Conservation (phyloP, 2,888 invertebrate genomes). For the Stramonita haemastoma region DNA sequence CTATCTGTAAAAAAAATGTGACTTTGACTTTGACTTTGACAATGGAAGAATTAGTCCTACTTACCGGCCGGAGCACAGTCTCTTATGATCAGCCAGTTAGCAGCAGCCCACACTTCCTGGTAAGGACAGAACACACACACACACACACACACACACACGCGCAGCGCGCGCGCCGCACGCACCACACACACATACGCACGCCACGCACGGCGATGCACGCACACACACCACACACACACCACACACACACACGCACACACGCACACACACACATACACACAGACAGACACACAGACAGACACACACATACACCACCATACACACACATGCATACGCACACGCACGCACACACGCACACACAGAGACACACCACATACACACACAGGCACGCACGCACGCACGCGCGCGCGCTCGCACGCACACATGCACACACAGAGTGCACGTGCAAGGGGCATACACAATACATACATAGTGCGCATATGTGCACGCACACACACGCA, state of each 20-base stretch:
- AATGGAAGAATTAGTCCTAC: neutral
- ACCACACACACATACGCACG: neutral
- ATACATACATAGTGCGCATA: neutral
- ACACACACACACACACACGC: neutral
- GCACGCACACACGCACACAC: too few relatives aligned
- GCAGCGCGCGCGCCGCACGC: neutral
- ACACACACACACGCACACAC: neutral
- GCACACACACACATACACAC: neutral
- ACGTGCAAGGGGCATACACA: too few relatives aligned
- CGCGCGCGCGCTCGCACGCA: too few relatives aligned
- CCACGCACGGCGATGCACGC: too few relatives aligned
- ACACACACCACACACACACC: too few relatives aligned
- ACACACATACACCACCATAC: too few relatives aligned
- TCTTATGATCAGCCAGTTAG: conserved; percentile 28
- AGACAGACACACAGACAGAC: too few relatives aligned
- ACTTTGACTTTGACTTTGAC: too few relatives aligned
- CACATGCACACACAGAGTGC: too few relatives aligned
- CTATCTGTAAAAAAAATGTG: too few relatives aligned
- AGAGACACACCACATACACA: neutral
- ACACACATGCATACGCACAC: too few relatives aligned
- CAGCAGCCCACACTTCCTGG: conserved; percentile 37
- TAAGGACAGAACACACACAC: neutral
- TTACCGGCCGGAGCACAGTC: neutral
- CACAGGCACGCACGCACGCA: neutral
- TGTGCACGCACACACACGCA: neutral